Evolutionary conservation across 2,797 vertebrate genomes (phyloP), one percentile per base, ranked within the genome.

Genomic region (Microtus californicus): DNA sequence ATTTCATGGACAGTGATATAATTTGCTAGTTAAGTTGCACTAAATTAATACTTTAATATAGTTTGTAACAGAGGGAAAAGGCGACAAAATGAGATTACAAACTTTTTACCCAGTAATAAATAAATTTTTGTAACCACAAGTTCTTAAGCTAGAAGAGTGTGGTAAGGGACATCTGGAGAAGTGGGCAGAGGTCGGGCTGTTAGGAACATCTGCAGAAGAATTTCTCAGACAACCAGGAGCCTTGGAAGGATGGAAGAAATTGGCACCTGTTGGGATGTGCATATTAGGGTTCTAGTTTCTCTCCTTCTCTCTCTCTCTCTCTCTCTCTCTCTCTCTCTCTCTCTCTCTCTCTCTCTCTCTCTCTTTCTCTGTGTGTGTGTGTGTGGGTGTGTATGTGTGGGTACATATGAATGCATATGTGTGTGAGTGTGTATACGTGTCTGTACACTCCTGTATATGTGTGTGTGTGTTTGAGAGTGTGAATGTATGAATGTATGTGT

Each of bases 81-180:
- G 10, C 5, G 40, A 21, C 15, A 83, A 45, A 31, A 45, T 65
- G 10, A 83, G 5, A 67, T 48, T n/a, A n/a, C 6, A 85, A 67
- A 48, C 43, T 48, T 11, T 12, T 48, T 67, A 48, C 6, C 40
- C 9, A 67, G 5, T 67, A 85, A 67, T 45, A 85, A 48, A 14
- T 43, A 13, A 48, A 13, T 77, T 74, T 85, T 45, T 13, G 1
- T 31, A 1, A 67, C n/a, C n/a, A n/a, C n/a, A 29, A 34, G 25
- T 23, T 37, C 31, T 27, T 13, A 56, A 88, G 0, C 0, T 31
- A 11, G 3, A 71, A 15, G 6, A 63, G 19, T 34, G 0, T 3
- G 73, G 1, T 7, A 74, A 56, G n/a, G 29, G 43, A 1, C 25
- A 80, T 48, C 45, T 78, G 27, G 10, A 91, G 37, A 48, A 45